phyloP scores from a whole-genome alignment of 2,113 vertebrate species.

The Balaeniceps rex region DNA sequence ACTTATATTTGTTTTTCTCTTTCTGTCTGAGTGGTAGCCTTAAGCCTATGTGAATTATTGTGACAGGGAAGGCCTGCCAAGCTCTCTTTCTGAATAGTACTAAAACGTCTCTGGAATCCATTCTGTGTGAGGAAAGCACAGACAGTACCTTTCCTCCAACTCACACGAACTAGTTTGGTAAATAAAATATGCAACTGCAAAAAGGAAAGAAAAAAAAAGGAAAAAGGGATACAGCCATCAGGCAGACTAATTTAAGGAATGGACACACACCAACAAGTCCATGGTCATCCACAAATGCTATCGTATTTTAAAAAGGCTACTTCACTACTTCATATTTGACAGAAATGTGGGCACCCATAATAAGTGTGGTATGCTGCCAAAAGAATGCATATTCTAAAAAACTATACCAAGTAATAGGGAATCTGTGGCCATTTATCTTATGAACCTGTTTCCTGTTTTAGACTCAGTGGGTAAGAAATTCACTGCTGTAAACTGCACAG shows the following conservation, averaged over 20 bases:
- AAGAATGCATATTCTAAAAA: neutral
- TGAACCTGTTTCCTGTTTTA: conserved; percentile 8
- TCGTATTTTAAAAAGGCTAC: neutral
- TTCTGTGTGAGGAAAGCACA: neutral
- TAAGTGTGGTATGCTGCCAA: neutral
- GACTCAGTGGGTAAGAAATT: neutral
- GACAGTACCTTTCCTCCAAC: neutral
- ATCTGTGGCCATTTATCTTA: neutral
- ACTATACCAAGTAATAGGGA: neutral
- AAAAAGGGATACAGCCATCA: neutral
- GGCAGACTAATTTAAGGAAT: neutral
- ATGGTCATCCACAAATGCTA: neutral
- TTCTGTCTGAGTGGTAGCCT: conserved; percentile 13
- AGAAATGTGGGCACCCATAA: neutral
- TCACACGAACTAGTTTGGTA: neutral
- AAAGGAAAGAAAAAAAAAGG: neutral
- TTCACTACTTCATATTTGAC: neutral
- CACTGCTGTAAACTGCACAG: neutral
- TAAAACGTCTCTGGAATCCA: conserved; percentile 27
- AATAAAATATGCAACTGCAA: neutral
- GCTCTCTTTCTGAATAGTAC: neutral
- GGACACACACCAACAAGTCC: neutral
- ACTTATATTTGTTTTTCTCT: conserved; percentile 11
- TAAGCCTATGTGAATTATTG: conserved; percentile 12
- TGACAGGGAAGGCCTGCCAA: neutral